Conservation (phyloP, 2,888 invertebrate species). For the Sminthurinus aureus region DNA sequence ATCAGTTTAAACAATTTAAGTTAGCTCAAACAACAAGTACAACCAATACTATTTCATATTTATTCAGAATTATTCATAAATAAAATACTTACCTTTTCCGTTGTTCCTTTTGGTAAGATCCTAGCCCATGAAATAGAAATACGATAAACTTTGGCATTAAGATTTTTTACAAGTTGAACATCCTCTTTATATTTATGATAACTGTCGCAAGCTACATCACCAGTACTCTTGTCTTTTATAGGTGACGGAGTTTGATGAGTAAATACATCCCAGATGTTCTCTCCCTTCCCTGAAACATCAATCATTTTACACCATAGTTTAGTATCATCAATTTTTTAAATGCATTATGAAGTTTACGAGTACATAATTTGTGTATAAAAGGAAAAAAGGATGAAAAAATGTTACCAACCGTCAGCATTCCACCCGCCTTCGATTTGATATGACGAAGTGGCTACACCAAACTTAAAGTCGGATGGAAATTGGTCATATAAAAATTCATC, state of each 20-base stretch:
- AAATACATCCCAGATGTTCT: conserved; percentile 64
- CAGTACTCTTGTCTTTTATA: conserved; percentile 62
- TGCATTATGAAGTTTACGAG: too few species aligned
- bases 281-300: conserved; percentile 62
- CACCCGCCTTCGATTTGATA: conserved; percentile 39
- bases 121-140: conserved; percentile 63
- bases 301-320: not conserved
- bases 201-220: conserved; percentile 63
- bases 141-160: conserved; percentile 59
- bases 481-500: conserved; percentile 27
- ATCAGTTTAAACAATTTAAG: too few species aligned
- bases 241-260: conserved; percentile 61
- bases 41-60: too few species aligned
- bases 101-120: conserved; percentile 63
- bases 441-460: conserved; percentile 11
- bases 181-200: conserved; percentile 64
- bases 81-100: conserved; percentile 49
- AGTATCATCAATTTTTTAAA: too few species aligned
- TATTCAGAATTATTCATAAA: too few species aligned
- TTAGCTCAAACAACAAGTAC: too few species aligned
- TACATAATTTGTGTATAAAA: not conserved
- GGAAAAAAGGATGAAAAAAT: not conserved
- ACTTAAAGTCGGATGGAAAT: conserved; percentile 27
- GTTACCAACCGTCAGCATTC: conserved; percentile 28
- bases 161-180: conserved; percentile 62